Percentiles rank a stretch among this genome's conserved stretches.
Evolutionary conservation across 1,140 invertebrate genomes (phyloP).

Genomic region (Heliconius eleuchia): DNA sequence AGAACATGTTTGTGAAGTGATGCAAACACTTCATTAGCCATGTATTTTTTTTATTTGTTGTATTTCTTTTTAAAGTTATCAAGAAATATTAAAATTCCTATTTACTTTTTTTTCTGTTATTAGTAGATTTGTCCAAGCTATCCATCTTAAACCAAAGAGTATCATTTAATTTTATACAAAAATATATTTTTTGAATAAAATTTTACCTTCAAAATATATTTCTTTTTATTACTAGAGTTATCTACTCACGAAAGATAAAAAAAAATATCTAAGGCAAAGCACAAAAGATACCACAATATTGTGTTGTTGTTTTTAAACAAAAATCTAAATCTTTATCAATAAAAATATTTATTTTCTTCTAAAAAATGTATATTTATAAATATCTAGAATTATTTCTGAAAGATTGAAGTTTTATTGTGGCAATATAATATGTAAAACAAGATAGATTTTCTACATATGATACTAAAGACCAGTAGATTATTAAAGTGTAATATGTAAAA

Average conservation of each 20-base stretch:
- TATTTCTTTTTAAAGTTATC: not conserved
- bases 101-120: not conserved
- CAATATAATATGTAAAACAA: too few relatives aligned
- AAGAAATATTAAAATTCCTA: not conserved
- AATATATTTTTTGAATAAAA: not conserved
- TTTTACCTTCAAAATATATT: not conserved
- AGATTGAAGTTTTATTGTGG: too few relatives aligned
- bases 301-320: not conserved
- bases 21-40: not conserved
- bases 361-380: not conserved
- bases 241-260: not conserved
- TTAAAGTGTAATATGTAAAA: too few relatives aligned
- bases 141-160: not conserved
- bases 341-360: too few relatives aligned
- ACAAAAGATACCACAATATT: not conserved
- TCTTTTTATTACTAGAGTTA: not conserved
- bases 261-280: not conserved
- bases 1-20: conserved; percentile 1
- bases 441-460: too few relatives aligned
- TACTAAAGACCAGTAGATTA: too few relatives aligned
- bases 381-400: too few relatives aligned
- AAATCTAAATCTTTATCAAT: too few relatives aligned
- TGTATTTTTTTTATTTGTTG: not conserved
- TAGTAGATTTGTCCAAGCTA: not conserved
- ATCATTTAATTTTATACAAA: not conserved